These are phyloP conservation scores for Petrophora chlorosata DNA, from an alignment of 2,888 invertebrate genomes.

Conservation along the genomic window DNA sequence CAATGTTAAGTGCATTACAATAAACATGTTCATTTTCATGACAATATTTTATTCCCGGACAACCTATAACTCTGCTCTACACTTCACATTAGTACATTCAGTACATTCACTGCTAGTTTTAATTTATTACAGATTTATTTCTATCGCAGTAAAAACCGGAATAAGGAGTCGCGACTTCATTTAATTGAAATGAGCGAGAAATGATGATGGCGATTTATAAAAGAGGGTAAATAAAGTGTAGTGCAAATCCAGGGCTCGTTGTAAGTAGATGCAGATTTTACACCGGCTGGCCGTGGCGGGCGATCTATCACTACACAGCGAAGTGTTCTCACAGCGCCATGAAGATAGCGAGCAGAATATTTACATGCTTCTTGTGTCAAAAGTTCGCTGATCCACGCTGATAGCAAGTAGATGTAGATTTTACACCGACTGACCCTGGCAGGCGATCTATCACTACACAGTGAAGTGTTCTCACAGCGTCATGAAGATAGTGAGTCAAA, in stretches of 20 bases:
- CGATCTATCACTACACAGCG: slow-evolving; percentile 62
- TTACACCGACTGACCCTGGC: slow-evolving; percentile 62
- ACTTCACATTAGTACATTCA: too few relatives aligned
- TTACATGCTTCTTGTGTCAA: too few relatives aligned
- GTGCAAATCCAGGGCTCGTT: slow-evolving; percentile 56
- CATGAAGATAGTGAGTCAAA: slow-evolving; percentile 17
- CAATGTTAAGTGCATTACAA: too few relatives aligned
- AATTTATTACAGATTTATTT: slow-evolving; percentile 1
- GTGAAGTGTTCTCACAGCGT: slow-evolving; percentile 29
- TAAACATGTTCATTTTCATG: too few relatives aligned
- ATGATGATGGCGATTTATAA: slow-evolving; percentile 56
- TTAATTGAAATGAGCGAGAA: slow-evolving; percentile 39
- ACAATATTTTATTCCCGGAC: too few relatives aligned
- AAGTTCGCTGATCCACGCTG: too few relatives aligned
- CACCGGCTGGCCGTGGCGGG: slow-evolving; percentile 65
- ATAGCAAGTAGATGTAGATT: slow-evolving; percentile 68
- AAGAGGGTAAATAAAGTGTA: slow-evolving; percentile 62
- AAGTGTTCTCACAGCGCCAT: slow-evolving; percentile 25
- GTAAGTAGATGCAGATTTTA: slow-evolving; percentile 69
- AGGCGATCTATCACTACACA: slow-evolving; percentile 66
- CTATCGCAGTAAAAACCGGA: slow-evolving; percentile 16
- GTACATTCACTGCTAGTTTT: too few relatives aligned
- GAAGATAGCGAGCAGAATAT: slow-evolving; percentile 12
- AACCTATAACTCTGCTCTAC: too few relatives aligned
- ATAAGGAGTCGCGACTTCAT: slow-evolving; percentile 30